phyloP scores from a whole-genome alignment of 2,113 vertebrate genomes.

The Noctilio leporinus region DNA sequence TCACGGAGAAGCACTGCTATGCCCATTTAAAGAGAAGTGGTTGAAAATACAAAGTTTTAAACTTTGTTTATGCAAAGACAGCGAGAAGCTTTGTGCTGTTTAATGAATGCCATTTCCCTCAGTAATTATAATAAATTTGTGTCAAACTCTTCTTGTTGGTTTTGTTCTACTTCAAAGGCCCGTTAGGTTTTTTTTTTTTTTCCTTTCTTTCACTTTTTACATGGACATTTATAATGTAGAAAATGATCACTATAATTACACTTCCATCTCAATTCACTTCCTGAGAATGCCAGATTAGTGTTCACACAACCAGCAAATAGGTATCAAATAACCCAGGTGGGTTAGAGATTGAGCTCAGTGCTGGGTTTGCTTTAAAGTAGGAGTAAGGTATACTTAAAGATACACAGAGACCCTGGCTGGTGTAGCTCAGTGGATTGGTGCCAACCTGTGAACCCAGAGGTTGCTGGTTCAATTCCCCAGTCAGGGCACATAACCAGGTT shows the following conservation, averaged over 20 bases:
- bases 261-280: not conserved
- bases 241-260: not conserved
- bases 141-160: not conserved
- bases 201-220: no score
- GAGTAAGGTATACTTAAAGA: not conserved
- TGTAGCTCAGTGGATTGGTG: no score
- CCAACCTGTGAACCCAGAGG: no score
- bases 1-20: not conserved
- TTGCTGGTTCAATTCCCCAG: no score
- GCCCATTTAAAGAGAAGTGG: not conserved
- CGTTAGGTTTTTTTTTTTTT: no score
- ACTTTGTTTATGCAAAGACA: not conserved
- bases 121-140: slow-evolving; percentile 34
- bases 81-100: not conserved
- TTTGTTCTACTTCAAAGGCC: not conserved
- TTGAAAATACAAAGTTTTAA: slow-evolving; percentile 46
- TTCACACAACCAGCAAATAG: not conserved
- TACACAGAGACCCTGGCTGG: no score
- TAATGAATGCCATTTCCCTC: not conserved
- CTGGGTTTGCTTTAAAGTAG: not conserved
- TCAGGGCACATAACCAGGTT: no score
- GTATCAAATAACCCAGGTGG: not conserved
- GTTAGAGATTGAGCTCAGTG: not conserved
- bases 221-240: not conserved
- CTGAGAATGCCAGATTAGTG: not conserved